Evolutionary conservation across 2,888 invertebrate species (phyloP).

Genomic region (Mesoligia furuncula): DNA sequence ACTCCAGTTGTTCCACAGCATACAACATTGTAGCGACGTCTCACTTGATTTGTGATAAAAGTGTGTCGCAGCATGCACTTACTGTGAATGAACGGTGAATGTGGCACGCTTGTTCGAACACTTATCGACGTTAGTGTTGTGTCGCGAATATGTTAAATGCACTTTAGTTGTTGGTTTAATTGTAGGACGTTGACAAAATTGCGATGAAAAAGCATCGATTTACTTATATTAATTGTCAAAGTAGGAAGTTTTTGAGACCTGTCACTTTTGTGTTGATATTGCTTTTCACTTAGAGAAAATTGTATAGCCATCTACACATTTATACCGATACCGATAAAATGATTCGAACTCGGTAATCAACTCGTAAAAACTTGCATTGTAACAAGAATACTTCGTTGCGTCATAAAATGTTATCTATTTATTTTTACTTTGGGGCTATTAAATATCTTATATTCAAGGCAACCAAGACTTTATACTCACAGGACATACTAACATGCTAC

Average conservation of each 20-base stretch:
- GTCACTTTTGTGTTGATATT: too few relatives aligned
- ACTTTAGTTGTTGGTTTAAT: conserved; percentile 28
- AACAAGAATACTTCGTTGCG: too few relatives aligned
- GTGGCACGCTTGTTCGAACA: conserved; percentile 50
- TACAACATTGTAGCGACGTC: conserved; percentile 72
- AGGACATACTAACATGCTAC: neutral
- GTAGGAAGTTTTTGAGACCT: neutral
- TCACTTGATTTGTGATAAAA: conserved; percentile 78
- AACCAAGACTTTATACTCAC: neutral
- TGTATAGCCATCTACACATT: neutral
- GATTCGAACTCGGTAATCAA: neutral
- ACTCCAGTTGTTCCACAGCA: conserved; percentile 67
- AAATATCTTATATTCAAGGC: neutral
- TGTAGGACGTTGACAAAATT: neutral
- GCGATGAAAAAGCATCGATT: neutral
- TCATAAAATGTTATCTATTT: neutral
- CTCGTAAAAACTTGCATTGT: neutral
- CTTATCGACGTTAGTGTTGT: conserved; percentile 45
- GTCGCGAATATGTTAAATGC: conserved; percentile 34
- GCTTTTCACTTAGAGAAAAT: neutral
- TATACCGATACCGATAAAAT: neutral
- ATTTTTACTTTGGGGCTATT: neutral
- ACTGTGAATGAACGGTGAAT: conserved; percentile 64
- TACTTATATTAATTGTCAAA: neutral
- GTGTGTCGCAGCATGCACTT: conserved; percentile 72